These are phyloP conservation scores for Cephus rjabovi DNA, from an alignment of 2,888 invertebrate species.

Conservation along the genomic window DNA sequence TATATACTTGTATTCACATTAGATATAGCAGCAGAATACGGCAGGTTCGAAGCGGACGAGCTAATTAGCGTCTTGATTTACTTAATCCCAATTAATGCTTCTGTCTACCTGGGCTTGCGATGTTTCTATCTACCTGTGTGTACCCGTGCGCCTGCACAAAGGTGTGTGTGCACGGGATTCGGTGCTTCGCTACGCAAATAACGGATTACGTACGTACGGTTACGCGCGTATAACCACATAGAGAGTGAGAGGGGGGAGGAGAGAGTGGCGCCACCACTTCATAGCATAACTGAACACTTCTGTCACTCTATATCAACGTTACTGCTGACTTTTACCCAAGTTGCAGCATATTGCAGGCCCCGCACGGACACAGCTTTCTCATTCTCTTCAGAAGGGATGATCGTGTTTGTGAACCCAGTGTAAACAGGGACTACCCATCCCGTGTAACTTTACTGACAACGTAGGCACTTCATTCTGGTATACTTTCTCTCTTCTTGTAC, in stretches of 20 bases:
- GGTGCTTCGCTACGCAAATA: conserved; percentile 58
- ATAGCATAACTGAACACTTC: not conserved
- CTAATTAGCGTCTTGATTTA: conserved; percentile 68
- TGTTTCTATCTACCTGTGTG: conserved; percentile 31
- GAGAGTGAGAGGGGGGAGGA: too few species aligned
- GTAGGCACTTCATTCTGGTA: not conserved
- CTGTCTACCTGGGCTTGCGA: conserved; percentile 33
- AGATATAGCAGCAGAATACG: not conserved
- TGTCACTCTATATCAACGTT: not conserved
- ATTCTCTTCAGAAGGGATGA: not conserved
- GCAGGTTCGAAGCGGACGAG: conserved; percentile 45
- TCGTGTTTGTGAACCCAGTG: not conserved
- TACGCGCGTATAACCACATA: conserved; percentile 36
- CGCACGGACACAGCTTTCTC: not conserved
- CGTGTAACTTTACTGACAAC: not conserved
- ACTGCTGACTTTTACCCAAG: not conserved
- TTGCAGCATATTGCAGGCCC: not conserved
- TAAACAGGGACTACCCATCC: not conserved
- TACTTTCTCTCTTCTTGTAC: not conserved
- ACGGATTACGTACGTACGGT: conserved; percentile 61
- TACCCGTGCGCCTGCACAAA: conserved; percentile 34
- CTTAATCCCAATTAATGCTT: conserved; percentile 67
- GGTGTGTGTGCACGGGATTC: conserved; percentile 41
- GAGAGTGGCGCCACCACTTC: not conserved
- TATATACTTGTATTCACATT: not conserved